Evolutionary conservation across 2,888 invertebrate species (phyloP).

Genomic region (Colostygia pectinataria): DNA sequence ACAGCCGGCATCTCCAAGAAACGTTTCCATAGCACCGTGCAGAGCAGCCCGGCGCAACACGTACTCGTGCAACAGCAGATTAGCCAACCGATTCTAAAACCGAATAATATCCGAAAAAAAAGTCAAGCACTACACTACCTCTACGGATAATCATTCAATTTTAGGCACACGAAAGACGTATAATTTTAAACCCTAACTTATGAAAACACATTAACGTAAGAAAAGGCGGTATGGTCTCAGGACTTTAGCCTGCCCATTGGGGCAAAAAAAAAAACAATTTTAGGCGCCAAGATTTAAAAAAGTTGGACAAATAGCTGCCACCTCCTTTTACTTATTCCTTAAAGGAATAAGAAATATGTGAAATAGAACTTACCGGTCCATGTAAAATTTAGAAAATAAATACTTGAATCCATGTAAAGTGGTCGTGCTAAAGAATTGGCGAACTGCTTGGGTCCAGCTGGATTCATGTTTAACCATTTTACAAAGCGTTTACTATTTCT

Average conservation of each 20-base stretch:
- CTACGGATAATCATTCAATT: too few relatives aligned
- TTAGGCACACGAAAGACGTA: too few relatives aligned
- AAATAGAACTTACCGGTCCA: slow-evolving; percentile 58
- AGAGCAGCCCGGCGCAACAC: slow-evolving; percentile 62
- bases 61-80: slow-evolving; percentile 58
- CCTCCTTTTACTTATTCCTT: too few relatives aligned
- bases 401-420: slow-evolving; percentile 75
- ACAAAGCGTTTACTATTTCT: not conserved
- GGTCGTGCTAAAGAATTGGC: slow-evolving; percentile 57
- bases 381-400: slow-evolving; percentile 47
- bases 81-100: slow-evolving; percentile 55
- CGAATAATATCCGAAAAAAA: not conserved
- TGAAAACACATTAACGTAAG: too few relatives aligned
- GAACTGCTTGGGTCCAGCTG: slow-evolving; percentile 37
- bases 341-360: too few relatives aligned
- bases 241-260: too few relatives aligned
- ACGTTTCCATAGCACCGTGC: slow-evolving; percentile 64
- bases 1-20: slow-evolving; percentile 64
- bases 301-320: too few relatives aligned
- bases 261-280: not conserved
- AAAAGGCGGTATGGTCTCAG: too few relatives aligned
- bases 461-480: slow-evolving; percentile 13
- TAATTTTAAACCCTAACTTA: too few relatives aligned
- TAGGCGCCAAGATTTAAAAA: slow-evolving; percentile 1
- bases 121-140: too few relatives aligned